Conservation (phyloP, 2,888 invertebrate species). For the Tipula confusa region DNA sequence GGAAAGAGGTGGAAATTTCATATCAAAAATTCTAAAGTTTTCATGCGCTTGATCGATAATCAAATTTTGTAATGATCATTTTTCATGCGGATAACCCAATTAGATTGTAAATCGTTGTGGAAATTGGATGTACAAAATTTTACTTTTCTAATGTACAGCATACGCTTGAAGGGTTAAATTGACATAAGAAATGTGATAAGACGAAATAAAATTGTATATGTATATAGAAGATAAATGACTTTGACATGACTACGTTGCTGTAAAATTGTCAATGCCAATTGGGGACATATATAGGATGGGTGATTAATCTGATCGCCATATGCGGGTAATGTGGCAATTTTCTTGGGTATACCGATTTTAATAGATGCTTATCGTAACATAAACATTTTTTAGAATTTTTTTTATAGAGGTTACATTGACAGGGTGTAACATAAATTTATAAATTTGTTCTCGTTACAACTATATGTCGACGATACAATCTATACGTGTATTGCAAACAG, state of each 20-base stretch:
- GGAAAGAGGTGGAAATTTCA: background rate
- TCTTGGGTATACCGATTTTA: background rate
- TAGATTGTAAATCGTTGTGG: background rate
- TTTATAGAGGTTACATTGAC: background rate
- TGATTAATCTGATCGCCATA: conserved; percentile 25
- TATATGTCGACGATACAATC: background rate
- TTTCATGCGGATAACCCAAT: conserved; percentile 16
- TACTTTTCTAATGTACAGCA: background rate
- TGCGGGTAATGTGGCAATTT: conserved; percentile 1
- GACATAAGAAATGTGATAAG: conserved; percentile 20
- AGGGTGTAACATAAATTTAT: background rate
- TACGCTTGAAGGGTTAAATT: conserved; percentile 6
- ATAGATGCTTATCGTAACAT: background rate
- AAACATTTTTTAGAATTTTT: background rate
- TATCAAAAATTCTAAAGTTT: background rate
- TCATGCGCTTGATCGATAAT: background rate
- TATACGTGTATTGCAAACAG: background rate
- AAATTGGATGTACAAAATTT: background rate
- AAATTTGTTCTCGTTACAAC: background rate
- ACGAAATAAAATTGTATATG: background rate
- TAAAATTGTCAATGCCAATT: conserved; percentile 12
- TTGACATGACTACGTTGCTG: background rate
- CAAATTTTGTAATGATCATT: background rate
- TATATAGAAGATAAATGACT: background rate
- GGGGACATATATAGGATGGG: background rate